Conservation (phyloP, 2,797 vertebrate species). For the Ambastaia sidthimunki region DNA sequence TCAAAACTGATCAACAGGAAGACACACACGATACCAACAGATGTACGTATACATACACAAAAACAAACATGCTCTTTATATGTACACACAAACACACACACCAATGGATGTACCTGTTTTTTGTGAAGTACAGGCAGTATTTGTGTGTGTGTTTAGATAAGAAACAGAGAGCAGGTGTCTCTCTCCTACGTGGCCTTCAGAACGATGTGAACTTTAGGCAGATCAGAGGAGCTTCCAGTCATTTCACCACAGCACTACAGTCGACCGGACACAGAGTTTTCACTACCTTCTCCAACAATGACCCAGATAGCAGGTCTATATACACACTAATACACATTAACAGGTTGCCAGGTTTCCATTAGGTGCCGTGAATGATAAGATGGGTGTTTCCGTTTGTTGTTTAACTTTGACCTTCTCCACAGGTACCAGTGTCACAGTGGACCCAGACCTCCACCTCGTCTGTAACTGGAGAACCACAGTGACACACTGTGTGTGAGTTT, state of each 20-base stretch:
- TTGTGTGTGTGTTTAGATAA: conserved; percentile 72
- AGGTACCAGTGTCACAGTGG: conserved; percentile 68
- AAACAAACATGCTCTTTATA: too few species aligned
- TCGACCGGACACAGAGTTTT: conserved; percentile 59
- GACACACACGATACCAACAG: conserved; percentile 70
- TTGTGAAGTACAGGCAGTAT: background rate
- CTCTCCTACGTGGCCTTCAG: conserved; percentile 50
- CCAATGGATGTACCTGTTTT: background rate
- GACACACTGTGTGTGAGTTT: conserved; percentile 2
- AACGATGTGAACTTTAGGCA: too few species aligned
- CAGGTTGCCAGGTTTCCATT: background rate
- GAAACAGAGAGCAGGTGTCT: conserved; percentile 71
- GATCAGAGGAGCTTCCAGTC: too few species aligned
- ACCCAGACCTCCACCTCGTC: conserved; percentile 61
- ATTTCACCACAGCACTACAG: too few species aligned
- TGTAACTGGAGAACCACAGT: conserved; percentile 12
- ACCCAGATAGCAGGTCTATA: conserved; percentile 72
- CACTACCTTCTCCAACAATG: conserved; percentile 63
- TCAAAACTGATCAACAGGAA: conserved; percentile 68
- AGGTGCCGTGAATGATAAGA: background rate
- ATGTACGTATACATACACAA: conserved; percentile 60
- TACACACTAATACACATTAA: background rate
- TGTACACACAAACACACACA: background rate
- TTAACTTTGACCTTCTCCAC: conserved; percentile 33
- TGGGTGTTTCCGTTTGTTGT: background rate